Conservation (phyloP, 2,888 invertebrate genomes). For the Folsomia manolachei region DNA sequence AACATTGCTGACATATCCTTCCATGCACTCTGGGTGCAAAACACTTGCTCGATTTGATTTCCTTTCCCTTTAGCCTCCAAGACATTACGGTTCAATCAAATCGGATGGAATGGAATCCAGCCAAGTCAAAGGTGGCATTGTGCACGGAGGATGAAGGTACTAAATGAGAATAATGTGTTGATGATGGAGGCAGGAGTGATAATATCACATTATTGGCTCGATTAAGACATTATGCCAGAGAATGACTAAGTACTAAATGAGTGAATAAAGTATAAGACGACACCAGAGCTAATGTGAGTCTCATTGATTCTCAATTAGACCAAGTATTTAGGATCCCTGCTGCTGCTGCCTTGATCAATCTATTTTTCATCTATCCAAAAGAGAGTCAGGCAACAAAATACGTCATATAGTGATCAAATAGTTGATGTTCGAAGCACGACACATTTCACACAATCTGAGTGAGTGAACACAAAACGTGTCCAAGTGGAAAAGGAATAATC, state of each 20-base stretch:
- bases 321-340: conserved; percentile 22
- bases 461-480: not conserved
- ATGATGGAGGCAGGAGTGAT: not conserved
- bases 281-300: conserved; percentile 27
- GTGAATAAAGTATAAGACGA: not conserved
- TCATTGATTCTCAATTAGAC: conserved; percentile 43
- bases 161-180: conserved; percentile 15
- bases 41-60: too few relatives aligned
- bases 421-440: not conserved
- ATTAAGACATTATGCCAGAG: not conserved
- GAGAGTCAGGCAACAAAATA: not conserved
- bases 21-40: too few relatives aligned
- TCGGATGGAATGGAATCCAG: too few relatives aligned
- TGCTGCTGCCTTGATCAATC: conserved; percentile 10
- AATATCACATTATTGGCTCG: conserved; percentile 13
- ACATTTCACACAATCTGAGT: not conserved
- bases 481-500: not conserved
- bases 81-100: too few relatives aligned
- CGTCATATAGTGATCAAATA: not conserved
- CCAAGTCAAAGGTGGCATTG: too few relatives aligned
- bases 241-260: not conserved
- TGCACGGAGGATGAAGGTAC: conserved; percentile 25
- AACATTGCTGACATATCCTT: too few relatives aligned
- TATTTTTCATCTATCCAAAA: not conserved
- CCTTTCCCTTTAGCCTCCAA: too few relatives aligned